These are phyloP conservation scores for Phlogophora meticulosa DNA, from an alignment of 2,888 invertebrate genomes.

Conservation along the genomic window DNA sequence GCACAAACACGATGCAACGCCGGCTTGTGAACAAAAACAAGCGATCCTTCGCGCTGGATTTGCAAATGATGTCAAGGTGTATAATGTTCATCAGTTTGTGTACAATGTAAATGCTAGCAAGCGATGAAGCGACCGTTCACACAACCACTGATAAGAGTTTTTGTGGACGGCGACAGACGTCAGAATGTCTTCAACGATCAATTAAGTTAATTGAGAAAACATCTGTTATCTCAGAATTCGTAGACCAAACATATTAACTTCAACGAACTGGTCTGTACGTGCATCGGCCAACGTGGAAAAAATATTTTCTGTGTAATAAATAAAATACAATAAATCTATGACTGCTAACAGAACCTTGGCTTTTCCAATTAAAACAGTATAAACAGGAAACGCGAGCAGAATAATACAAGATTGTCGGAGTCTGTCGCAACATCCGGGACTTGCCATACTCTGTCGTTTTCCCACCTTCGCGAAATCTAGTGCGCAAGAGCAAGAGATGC, in stretches of 20 bases:
- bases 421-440: constrained; percentile 76
- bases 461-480: constrained; percentile 67
- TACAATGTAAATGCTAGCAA: constrained; percentile 27
- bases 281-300: neutral
- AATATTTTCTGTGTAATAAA: neutral
- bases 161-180: constrained; percentile 18
- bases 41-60: constrained; percentile 68
- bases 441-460: constrained; percentile 71
- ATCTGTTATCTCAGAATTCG: neutral
- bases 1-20: constrained; percentile 80
- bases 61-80: constrained; percentile 76
- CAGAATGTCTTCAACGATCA: constrained; percentile 9
- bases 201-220: constrained; percentile 9
- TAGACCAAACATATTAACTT: constrained; percentile 8
- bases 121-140: constrained; percentile 17
- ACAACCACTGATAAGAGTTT: constrained; percentile 38
- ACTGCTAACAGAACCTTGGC: constrained; percentile 58
- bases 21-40: constrained; percentile 72
- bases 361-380: constrained; percentile 71
- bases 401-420: constrained; percentile 64
- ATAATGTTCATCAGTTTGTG: constrained; percentile 53
- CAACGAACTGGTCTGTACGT: neutral
- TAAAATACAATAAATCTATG: constrained; percentile 15
- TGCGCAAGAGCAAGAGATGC: constrained; percentile 68
- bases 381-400: constrained; percentile 74